phyloP scores from a whole-genome alignment of 2,797 vertebrate genomes.

The Steatocranus sp. region DNA sequence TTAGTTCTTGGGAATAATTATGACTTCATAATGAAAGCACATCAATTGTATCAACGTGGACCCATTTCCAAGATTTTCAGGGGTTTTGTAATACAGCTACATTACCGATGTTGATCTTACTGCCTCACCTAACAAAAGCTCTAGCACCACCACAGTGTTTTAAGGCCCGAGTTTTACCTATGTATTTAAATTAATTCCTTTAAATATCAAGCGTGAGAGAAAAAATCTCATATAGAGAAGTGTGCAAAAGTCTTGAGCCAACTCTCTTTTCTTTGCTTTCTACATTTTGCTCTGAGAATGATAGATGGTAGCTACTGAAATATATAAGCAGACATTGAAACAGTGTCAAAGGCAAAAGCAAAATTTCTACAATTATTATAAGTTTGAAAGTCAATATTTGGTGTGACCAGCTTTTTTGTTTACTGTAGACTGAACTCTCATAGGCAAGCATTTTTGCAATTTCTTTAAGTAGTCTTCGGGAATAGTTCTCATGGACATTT shows the following conservation, averaged over 20 bases:
- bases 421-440: background rate
- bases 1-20: background rate
- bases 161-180: accelerated
- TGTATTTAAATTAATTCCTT: background rate
- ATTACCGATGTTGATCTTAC: background rate
- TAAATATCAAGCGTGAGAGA: background rate
- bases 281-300: background rate
- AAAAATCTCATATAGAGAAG: background rate
- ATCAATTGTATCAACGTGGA: background rate
- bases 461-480: background rate
- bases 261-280: background rate
- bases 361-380: background rate
- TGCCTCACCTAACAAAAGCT: background rate
- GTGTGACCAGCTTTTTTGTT: background rate
- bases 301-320: background rate
- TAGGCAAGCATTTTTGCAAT: background rate
- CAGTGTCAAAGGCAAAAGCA: background rate
- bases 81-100: background rate
- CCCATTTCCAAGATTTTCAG: background rate
- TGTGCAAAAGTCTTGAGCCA: background rate
- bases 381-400: background rate
- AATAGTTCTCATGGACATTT: background rate
- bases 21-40: conserved; percentile 2
- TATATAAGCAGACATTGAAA: no score
- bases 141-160: background rate